A percentile compares a stretch with the other conserved stretches of the same genome.
Conservation (phyloP, 2,797 vertebrate genomes). For the Varecia variegata region DNA sequence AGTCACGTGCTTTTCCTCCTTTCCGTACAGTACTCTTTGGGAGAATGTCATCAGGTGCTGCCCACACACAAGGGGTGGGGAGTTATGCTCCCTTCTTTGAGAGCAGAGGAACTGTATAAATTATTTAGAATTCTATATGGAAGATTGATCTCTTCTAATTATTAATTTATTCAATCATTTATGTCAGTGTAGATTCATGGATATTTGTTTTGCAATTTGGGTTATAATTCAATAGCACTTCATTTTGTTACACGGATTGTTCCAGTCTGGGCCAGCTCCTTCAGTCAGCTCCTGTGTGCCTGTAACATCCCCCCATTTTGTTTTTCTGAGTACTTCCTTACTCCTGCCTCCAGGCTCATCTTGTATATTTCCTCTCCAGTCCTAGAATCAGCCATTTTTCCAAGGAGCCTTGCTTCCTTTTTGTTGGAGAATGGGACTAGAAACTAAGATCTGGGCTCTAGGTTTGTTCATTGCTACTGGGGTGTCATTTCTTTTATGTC, state of each 20-base stretch:
- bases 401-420: neutral
- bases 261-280: neutral
- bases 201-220: neutral
- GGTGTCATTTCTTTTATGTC: neutral
- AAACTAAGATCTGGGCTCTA: neutral
- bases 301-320: neutral
- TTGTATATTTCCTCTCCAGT: neutral
- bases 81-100: neutral
- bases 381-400: neutral
- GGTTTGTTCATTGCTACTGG: neutral
- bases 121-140: neutral
- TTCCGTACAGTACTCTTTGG: neutral
- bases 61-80: neutral
- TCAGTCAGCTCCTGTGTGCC: neutral
- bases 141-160: neutral
- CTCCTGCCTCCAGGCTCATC: neutral
- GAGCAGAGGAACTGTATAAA: neutral
- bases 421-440: neutral
- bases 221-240: neutral
- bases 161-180: neutral
- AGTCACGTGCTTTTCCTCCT: neutral
- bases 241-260: neutral
- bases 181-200: neutral
- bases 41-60: neutral
- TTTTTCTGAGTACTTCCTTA: neutral